These are phyloP conservation scores for Oenanthe oenanthe DNA, from an alignment of 2,113 vertebrate genomes.

Conservation along the genomic window DNA sequence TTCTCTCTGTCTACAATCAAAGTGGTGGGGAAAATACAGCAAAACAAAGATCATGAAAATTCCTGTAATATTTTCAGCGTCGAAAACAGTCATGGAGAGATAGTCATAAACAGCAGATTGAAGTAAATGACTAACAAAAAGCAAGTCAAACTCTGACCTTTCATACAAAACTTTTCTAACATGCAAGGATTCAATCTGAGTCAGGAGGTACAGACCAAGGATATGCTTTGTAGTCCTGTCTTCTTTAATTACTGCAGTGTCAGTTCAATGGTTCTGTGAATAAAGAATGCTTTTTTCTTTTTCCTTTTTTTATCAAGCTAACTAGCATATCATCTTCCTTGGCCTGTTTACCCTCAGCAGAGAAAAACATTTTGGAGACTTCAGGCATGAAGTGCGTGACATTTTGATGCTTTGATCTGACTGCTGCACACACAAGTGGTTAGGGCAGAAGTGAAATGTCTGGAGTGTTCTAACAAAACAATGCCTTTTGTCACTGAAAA, in stretches of 20 bases:
- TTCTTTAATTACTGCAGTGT: conserved; percentile 41
- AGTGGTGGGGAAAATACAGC: not conserved
- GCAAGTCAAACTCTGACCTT: not conserved
- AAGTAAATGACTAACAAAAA: not conserved
- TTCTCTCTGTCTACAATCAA: not conserved
- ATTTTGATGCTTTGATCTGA: conserved; percentile 16
- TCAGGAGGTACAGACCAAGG: not conserved
- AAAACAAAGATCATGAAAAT: not conserved
- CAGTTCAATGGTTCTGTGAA: conserved; percentile 2
- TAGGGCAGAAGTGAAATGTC: not conserved
- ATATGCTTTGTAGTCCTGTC: not conserved
- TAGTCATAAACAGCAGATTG: not conserved
- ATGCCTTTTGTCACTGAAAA: not conserved
- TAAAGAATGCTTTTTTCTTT: not conserved
- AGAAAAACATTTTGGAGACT: not conserved
- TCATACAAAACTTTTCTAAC: not conserved
- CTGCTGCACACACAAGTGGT: not conserved
- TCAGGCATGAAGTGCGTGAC: not conserved
- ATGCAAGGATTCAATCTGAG: not conserved
- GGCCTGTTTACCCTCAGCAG: conserved; percentile 3
- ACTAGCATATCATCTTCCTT: not conserved
- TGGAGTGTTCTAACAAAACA: not conserved
- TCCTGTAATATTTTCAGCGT: not conserved
- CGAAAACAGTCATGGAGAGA: not conserved
- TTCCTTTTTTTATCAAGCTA: not conserved